Evolutionary conservation across 2,888 invertebrate species (phyloP).

Genomic region (Unio delphinus): DNA sequence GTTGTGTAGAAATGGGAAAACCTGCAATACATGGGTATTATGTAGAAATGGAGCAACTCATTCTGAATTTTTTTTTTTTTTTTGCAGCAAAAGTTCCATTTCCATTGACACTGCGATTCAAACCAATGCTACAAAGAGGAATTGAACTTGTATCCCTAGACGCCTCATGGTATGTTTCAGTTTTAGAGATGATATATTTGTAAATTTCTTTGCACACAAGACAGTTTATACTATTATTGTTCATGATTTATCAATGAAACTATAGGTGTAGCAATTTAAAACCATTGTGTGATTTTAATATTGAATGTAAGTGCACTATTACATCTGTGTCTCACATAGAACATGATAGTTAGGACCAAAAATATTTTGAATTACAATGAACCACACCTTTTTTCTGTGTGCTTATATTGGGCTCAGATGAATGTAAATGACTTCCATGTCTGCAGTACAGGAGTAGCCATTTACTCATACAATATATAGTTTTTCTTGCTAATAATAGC

Average conservation of each 20-base stretch:
- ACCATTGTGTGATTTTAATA: neutral
- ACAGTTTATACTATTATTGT: neutral
- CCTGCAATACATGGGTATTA: neutral
- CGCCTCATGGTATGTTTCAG: conserved; percentile 85
- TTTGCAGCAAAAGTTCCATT: conserved; percentile 95
- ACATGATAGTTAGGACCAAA: neutral
- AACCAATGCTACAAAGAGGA: conserved; percentile 99
- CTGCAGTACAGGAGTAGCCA: too few relatives aligned
- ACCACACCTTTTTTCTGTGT: too few relatives aligned
- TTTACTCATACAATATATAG: too few relatives aligned
- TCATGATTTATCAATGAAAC: neutral
- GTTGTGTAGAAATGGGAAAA: neutral
- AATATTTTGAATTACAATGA: too few relatives aligned
- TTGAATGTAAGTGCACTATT: neutral
- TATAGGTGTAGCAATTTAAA: neutral
- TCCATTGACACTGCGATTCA: conserved; percentile 96
- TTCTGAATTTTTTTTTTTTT: neutral
- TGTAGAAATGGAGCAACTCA: neutral
- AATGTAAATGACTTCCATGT: too few relatives aligned
- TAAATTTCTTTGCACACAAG: neutral
- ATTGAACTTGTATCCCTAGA: conserved; percentile 95
- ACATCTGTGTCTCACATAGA: neutral
- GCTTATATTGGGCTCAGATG: too few relatives aligned
- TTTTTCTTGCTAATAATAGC: too few relatives aligned
- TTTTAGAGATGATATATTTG: neutral